Evolutionary conservation across 2,113 vertebrate genomes (phyloP).

Genomic region (Phodopus roborovskii): DNA sequence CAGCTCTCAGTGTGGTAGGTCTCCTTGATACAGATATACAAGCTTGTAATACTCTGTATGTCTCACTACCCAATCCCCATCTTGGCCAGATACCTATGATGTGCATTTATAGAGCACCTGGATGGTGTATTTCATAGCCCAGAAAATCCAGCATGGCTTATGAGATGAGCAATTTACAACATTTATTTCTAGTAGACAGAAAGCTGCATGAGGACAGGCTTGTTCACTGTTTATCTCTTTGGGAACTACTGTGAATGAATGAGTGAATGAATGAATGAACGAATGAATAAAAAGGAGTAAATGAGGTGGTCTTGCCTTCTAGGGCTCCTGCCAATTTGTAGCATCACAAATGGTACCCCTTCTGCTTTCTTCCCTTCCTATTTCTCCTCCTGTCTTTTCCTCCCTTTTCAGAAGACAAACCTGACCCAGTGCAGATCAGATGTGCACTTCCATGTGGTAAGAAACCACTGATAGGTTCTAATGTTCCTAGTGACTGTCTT

Average conservation of each 20-base stretch:
- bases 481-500: neutral
- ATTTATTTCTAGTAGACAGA: neutral
- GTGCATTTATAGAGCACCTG: neutral
- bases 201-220: neutral
- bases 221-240: neutral
- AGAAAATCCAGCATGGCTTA: neutral
- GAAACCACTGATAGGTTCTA: neutral
- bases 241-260: neutral
- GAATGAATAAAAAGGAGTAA: neutral
- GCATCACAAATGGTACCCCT: neutral
- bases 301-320: neutral
- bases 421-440: neutral
- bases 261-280: neutral
- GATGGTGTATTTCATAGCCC: neutral
- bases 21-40: neutral
- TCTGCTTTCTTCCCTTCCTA: neutral
- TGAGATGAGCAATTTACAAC: neutral
- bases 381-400: too few relatives aligned
- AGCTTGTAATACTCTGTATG: accelerated
- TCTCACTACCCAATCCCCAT: neutral
- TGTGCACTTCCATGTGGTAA: accelerated
- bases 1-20: neutral
- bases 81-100: neutral
- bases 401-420: neutral
- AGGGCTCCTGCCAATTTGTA: neutral